These are phyloP conservation scores for Cygnus buccinator DNA, from an alignment of 2,113 vertebrate genomes.

Conservation along the genomic window DNA sequence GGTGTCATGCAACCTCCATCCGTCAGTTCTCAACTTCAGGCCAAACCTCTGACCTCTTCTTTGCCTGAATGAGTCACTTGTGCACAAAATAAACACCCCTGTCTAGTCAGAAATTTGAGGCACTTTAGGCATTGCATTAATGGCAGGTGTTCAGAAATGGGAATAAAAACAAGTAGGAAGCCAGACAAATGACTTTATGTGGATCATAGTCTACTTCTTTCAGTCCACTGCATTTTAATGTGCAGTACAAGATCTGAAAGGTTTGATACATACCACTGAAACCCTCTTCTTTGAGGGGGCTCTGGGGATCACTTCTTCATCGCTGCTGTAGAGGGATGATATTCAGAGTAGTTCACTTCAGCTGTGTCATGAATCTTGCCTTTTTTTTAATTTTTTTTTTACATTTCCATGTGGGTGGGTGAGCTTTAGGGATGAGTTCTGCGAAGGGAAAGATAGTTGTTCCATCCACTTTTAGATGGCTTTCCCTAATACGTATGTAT, in stretches of 20 bases:
- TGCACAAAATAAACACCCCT: background rate
- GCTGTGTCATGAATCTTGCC: background rate
- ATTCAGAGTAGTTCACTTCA: background rate
- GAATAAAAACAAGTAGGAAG: background rate
- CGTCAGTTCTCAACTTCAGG: background rate
- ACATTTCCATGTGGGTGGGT: background rate
- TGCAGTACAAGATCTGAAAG: background rate
- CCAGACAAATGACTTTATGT: background rate
- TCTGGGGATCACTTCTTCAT: background rate
- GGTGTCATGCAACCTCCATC: background rate
- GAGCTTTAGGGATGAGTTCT: background rate
- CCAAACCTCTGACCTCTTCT: background rate
- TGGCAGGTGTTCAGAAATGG: background rate
- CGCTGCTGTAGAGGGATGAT: background rate
- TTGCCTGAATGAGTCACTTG: background rate
- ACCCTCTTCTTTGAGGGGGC: background rate
- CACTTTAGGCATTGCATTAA: background rate
- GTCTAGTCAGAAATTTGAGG: background rate
- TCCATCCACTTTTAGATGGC: background rate
- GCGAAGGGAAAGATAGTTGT: background rate
- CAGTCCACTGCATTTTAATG: rapidly evolving
- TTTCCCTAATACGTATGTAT: background rate
- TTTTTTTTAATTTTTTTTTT: too few relatives aligned
- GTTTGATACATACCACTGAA: background rate
- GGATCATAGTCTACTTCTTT: background rate